phyloP scores from a whole-genome alignment of 2,113 vertebrate species.

The Tylochromis polylepis region DNA sequence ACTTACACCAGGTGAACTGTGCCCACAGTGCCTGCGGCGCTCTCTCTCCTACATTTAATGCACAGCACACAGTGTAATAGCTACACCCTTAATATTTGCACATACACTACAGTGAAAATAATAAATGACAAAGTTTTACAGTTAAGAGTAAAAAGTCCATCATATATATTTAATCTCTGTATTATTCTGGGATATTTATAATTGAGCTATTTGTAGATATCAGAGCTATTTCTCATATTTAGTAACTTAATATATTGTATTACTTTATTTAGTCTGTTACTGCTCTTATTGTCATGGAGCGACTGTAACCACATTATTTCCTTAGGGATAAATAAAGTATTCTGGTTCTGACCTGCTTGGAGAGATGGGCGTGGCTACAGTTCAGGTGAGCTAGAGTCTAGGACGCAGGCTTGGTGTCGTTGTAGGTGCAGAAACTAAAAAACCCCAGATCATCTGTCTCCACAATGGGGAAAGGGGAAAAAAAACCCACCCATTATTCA shows the following conservation, averaged over 20 bases:
- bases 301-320: neutral
- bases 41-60: neutral
- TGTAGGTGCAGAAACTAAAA: neutral
- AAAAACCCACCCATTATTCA: neutral
- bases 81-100: neutral
- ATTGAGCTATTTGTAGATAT: too few relatives aligned
- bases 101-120: neutral
- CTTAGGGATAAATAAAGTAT: neutral
- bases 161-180: too few relatives aligned
- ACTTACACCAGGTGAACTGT: fast-evolving
- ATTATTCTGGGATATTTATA: too few relatives aligned
- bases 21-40: neutral
- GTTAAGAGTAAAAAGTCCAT: too few relatives aligned
- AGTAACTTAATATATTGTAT: neutral
- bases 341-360: neutral
- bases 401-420: neutral
- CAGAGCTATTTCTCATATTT: neutral
- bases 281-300: neutral
- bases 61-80: neutral
- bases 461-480: neutral
- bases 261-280: neutral
- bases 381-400: neutral
- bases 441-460: neutral
- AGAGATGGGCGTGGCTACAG: neutral
- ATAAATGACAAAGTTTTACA: too few relatives aligned